Evolutionary conservation across 2,797 vertebrate genomes (phyloP), one percentile per base, ranked within the genome.

Genomic region (Gila robusta): DNA sequence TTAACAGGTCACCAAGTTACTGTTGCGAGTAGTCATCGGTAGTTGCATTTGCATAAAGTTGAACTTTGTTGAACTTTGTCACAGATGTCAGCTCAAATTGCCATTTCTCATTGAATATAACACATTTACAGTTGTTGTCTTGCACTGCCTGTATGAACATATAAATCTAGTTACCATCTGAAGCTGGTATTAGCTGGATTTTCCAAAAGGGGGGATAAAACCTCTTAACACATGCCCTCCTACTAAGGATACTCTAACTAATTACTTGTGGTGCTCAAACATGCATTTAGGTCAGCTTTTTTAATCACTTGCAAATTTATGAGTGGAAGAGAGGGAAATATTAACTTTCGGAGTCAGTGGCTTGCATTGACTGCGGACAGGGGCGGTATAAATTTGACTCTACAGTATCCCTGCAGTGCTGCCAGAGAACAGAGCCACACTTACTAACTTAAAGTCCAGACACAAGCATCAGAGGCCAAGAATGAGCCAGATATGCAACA

Each of bases 251-350:
- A 92, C 92, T 92, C 89, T 87, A 39, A 92, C 95, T 96, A 96
- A 96, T 96, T 95, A 95, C 93, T 92, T 89, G 80, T 92, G 92
- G 92, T 95, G 94, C 94, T 96, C 93, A 95, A 95, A 49, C 95
- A 96, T 96, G 95, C 94, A 96, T 96, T 96, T 96, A 95, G 96
- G 95, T 96, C 95, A 96, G 91, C 47, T 71, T 52, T 87, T 88
- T 92, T 96, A 96, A 96, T 96, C 90, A 84, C 89, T 95, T 96
- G 95, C 95, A 96, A 96, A 96, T 96, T 94, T 94, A 95, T 95
- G 94, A 95, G 93, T 89, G 92, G 89, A 86, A 88, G 62, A 92
- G 91, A 94, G 92, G 93, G 93, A 96, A 96, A 95, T 95, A 95
- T 95, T 96, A 96, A 95, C 94, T 94, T 95, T 93, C 90, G 86